Base-by-base conservation (phyloP, 2,888 invertebrate species). In the Pollenia angustigena region DNA sequence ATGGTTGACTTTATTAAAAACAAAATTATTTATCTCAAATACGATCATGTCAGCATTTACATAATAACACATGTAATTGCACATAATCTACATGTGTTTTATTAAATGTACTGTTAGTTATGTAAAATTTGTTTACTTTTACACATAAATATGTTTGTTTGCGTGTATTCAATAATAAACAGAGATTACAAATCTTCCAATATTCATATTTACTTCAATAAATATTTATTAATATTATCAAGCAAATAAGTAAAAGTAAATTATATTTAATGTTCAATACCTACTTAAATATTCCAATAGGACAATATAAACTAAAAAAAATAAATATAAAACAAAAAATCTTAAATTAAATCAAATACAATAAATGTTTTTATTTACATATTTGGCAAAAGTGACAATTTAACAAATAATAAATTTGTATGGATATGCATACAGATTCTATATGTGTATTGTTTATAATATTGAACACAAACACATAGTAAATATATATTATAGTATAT, bases 161-260 rank as follows among this genome's bases (percentile, higher is more conserved):
- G 58, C 40, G 48, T 48, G 48, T 1, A 48, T 12, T 32, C 32
- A 54, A 54, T 8, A 50, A 40, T 16, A 69, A 52, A 50, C 12
- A 52, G 8, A 52, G 71, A 81, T 64, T 64, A 56, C 80, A 81
- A 54, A 66, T 81, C 81, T 74, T 69, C 16, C 16, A 10, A 56
- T 18, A 60, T 56, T 18, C 46, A 12, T 10, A 56, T 40, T 10
- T n/a, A 58, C 16, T 23, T n/a, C 10, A 54, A 46, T 16, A 82
- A 50, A 69, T 62, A 64, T 76, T 76, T 71, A 62, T 76, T 76
- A 69, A 69, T 62, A 62, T 54, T 62, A 82, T 82, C 68, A 82
- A 46, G 60, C 69, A 75, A 75, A 81, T 68, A 68, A 68, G 52
- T 50, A 48, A 56, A 56, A 74, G 32, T 68, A 68, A 56, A 68